Percentiles rank a stretch among this genome's conserved stretches.
Evolutionary conservation across 2,797 vertebrate species (phyloP).

Genomic region (Gephyroberyx darwinii): DNA sequence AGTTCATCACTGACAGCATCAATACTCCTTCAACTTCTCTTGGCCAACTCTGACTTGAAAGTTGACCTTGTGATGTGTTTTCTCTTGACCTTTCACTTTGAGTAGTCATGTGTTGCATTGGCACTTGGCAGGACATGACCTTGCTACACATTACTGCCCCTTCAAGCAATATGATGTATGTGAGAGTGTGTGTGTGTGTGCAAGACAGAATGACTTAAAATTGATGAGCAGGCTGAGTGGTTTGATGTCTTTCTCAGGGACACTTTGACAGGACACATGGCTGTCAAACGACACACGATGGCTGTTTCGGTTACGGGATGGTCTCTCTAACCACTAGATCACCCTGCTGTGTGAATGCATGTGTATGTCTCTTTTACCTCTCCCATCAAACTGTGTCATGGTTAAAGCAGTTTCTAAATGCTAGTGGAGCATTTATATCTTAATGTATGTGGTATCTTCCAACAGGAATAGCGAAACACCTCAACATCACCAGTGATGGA

Average conservation of each 20-base stretch:
- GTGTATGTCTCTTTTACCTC: conserved; percentile 1
- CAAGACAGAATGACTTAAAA: background rate
- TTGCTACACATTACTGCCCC: too few species aligned
- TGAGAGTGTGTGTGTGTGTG: background rate
- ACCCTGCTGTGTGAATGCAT: background rate
- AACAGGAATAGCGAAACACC: conserved; percentile 31
- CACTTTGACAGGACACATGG: background rate
- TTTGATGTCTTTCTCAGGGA: conserved; percentile 1
- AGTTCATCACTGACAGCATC: conserved; percentile 10
- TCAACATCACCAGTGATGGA: conserved; percentile 66
- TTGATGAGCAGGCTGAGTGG: conserved; percentile 8
- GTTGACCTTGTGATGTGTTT: conserved; percentile 15
- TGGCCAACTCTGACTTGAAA: too few species aligned
- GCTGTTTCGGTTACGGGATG: too few species aligned
- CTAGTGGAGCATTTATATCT: conserved; percentile 25
- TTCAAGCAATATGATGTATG: too few species aligned
- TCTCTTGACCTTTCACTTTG: conserved; percentile 6
- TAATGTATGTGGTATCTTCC: conserved; percentile 52
- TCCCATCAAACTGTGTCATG: background rate
- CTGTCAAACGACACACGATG: conserved; percentile 2
- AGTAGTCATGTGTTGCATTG: too few species aligned
- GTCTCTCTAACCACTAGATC: conserved; percentile 10
- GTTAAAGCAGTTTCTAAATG: conserved; percentile 20
- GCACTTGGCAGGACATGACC: too few species aligned
- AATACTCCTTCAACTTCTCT: conserved; percentile 2